Evolutionary conservation across 1,140 invertebrate species (phyloP).

Genomic region (Amphibalanus amphitrite): DNA sequence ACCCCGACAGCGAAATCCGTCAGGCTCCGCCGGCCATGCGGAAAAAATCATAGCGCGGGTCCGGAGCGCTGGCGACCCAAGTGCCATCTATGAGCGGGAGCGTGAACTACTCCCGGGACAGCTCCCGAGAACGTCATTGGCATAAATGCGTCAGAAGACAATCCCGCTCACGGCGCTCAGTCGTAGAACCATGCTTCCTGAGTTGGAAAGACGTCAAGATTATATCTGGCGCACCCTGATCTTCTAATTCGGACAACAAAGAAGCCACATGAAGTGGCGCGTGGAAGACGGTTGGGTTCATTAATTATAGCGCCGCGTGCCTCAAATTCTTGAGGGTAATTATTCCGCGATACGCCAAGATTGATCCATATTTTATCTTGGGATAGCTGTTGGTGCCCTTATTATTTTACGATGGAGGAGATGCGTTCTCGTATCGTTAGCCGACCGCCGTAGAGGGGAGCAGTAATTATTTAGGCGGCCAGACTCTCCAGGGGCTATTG

Average conservation of each 20-base stretch:
- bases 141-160: not conserved
- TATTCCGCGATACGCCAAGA: not conserved
- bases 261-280: not conserved
- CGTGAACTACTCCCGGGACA: not conserved
- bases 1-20: not conserved
- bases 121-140: not conserved
- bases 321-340: not conserved
- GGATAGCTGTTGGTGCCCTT: not conserved
- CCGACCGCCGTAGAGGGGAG: not conserved
- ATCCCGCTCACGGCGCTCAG: not conserved
- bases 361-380: not conserved
- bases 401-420: not conserved
- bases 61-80: not conserved
- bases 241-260: not conserved
- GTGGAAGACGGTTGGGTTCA: not conserved
- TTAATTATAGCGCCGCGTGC: not conserved
- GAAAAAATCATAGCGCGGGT: not conserved
- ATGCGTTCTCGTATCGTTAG: not conserved
- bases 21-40: not conserved
- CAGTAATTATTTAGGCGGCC: not conserved
- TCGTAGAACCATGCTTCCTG: not conserved
- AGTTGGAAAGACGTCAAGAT: not conserved
- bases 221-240: not conserved
- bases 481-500: not conserved
- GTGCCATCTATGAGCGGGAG: not conserved